These are phyloP conservation scores for Jordanella pulchra DNA, from an alignment of 2,797 vertebrate genomes.

Conservation along the genomic window DNA sequence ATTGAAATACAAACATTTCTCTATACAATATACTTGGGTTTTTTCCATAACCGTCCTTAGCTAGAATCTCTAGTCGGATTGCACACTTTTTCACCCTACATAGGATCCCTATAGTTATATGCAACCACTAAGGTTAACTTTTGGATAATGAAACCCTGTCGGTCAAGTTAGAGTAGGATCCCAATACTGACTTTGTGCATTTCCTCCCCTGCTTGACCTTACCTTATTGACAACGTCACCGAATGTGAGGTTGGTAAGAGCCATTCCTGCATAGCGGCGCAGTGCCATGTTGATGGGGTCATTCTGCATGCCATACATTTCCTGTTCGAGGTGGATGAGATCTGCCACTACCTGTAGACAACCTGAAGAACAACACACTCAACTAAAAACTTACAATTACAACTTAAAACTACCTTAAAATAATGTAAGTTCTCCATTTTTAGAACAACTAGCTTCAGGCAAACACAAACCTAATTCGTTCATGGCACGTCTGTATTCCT, in stretches of 20 bases:
- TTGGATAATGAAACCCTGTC: not conserved
- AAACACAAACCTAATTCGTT: conserved; percentile 89
- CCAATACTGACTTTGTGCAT: not conserved
- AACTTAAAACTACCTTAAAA: not conserved
- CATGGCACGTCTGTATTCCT: conserved; percentile 95
- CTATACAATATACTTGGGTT: not conserved
- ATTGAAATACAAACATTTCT: not conserved
- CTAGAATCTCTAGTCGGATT: not conserved
- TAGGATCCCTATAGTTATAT: no score
- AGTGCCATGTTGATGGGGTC: conserved; percentile 94
- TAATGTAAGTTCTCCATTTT: not conserved
- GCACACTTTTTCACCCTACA: no score
- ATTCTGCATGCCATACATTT: conserved; percentile 88
- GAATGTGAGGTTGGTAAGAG: conserved; percentile 95
- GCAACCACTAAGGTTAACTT: not conserved
- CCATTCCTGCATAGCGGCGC: conserved; percentile 94
- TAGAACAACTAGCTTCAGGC: not conserved
- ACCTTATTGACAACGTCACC: conserved; percentile 98
- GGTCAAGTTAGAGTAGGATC: not conserved
- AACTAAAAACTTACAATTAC: not conserved
- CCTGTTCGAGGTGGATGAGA: conserved; percentile 91
- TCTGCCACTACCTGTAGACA: conserved; percentile 93
- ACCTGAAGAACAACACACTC: conserved; percentile 67
- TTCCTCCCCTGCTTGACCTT: not conserved
- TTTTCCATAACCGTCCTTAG: not conserved